Percentiles rank a stretch among this genome's conserved stretches.
phyloP scores from a whole-genome alignment of 2,888 invertebrate genomes.

The Eupeodes luniger region DNA sequence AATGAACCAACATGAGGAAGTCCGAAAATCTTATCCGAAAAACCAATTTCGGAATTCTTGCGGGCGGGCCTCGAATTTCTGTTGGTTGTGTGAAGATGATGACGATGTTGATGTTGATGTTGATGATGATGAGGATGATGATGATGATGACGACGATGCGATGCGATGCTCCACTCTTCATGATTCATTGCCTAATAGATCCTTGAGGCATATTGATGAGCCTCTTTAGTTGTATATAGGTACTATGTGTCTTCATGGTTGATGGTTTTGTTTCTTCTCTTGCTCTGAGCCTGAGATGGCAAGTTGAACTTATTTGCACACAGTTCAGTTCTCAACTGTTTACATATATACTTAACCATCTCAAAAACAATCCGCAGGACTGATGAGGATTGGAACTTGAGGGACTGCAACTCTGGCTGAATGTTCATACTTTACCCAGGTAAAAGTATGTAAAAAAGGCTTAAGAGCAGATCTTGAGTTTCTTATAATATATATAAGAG shows the following conservation, averaged over 20 bases:
- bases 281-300: neutral
- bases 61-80: constrained; percentile 70
- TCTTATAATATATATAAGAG: neutral
- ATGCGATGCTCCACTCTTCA: constrained; percentile 58
- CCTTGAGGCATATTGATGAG: constrained; percentile 74
- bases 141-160: neutral
- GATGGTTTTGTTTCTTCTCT: neutral
- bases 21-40: constrained; percentile 72
- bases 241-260: constrained; percentile 21
- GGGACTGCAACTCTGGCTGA: constrained; percentile 7
- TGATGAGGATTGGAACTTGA: constrained; percentile 21
- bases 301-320: constrained; percentile 62
- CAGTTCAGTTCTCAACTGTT: constrained; percentile 57
- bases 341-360: constrained; percentile 3
- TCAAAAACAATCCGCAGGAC: constrained; percentile 18
- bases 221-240: constrained; percentile 47
- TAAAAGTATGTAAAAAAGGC: too few species aligned
- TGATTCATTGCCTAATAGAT: constrained; percentile 75
- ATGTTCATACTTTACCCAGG: constrained; percentile 26
- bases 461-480: constrained; percentile 24
- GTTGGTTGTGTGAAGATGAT: constrained; percentile 34
- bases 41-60: constrained; percentile 72
- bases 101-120: neutral
- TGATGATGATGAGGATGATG: neutral
- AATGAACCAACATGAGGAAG: constrained; percentile 55